phyloP scores from a whole-genome alignment of 2,888 invertebrate species.

The Ramazzottius varieornatus region DNA sequence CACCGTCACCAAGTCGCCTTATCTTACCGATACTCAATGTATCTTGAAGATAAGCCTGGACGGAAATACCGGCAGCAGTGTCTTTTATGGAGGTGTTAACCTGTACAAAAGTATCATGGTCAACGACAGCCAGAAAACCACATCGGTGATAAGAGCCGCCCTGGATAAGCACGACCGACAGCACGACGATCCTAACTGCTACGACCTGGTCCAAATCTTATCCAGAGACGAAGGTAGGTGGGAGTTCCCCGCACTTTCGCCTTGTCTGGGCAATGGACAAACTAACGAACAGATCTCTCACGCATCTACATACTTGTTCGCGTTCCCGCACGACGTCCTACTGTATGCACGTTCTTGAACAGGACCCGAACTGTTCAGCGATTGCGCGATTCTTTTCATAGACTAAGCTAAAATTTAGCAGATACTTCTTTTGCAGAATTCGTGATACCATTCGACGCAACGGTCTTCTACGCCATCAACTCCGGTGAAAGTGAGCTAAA shows the following conservation, averaged over 20 bases:
- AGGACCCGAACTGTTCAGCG: too few relatives aligned
- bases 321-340: too few relatives aligned
- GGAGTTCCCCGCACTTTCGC: too few relatives aligned
- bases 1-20: background rate
- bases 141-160: background rate
- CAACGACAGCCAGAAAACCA: background rate
- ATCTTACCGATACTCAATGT: background rate
- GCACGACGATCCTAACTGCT: background rate
- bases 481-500: background rate
- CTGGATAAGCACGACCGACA: background rate
- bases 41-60: conserved; percentile 2
- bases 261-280: too few relatives aligned
- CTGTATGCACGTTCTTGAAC: too few relatives aligned
- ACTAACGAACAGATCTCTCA: background rate
- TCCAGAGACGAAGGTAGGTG: background rate
- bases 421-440: too few relatives aligned
- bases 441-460: background rate
- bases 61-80: background rate
- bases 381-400: background rate
- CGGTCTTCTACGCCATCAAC: conserved; percentile 2
- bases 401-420: too few relatives aligned
- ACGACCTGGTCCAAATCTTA: background rate
- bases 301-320: background rate
- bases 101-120: background rate
- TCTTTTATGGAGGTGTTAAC: background rate